phyloP scores from a whole-genome alignment of 1,140 invertebrate species.

The Zelostemma sp. region DNA sequence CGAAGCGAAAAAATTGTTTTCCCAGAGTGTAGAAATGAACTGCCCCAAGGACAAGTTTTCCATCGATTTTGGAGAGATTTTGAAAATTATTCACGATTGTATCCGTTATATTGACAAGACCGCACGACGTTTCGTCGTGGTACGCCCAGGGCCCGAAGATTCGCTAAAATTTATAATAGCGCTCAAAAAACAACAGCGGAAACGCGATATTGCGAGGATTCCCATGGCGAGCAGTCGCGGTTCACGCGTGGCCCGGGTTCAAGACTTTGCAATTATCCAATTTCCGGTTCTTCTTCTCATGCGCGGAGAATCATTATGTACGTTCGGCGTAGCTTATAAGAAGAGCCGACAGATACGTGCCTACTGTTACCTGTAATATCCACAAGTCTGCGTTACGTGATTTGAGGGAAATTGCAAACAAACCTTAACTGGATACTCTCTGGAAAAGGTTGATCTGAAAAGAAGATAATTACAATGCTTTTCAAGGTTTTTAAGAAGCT shows the following conservation, averaged over 20 bases:
- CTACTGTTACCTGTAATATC: slow-evolving; percentile 40
- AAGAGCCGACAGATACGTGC: slow-evolving; percentile 39
- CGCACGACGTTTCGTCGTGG: neutral
- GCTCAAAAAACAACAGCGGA: slow-evolving; percentile 20
- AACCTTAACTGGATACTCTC: too few relatives aligned
- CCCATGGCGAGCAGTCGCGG: slow-evolving; percentile 35
- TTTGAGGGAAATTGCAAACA: slow-evolving; percentile 7
- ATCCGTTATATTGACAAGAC: too few relatives aligned
- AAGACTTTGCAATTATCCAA: slow-evolving; percentile 55
- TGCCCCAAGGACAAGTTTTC: too few relatives aligned
- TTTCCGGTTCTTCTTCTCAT: slow-evolving; percentile 44
- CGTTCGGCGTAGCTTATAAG: slow-evolving; percentile 20
- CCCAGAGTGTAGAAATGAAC: too few relatives aligned
- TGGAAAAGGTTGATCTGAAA: too few relatives aligned
- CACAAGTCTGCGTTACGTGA: slow-evolving; percentile 35
- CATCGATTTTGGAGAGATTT: too few relatives aligned
- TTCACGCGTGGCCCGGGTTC: slow-evolving; percentile 53
- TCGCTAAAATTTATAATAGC: slow-evolving; percentile 25
- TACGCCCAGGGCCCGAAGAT: neutral
- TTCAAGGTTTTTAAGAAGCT: too few relatives aligned
- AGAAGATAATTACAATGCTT: too few relatives aligned
- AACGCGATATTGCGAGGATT: slow-evolving; percentile 24
- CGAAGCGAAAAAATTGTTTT: too few relatives aligned
- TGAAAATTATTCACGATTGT: too few relatives aligned
- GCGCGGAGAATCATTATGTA: slow-evolving; percentile 34